These are phyloP conservation scores for Cyclopterus lumpus DNA, from an alignment of 2,797 vertebrate species.

Conservation along the genomic window DNA sequence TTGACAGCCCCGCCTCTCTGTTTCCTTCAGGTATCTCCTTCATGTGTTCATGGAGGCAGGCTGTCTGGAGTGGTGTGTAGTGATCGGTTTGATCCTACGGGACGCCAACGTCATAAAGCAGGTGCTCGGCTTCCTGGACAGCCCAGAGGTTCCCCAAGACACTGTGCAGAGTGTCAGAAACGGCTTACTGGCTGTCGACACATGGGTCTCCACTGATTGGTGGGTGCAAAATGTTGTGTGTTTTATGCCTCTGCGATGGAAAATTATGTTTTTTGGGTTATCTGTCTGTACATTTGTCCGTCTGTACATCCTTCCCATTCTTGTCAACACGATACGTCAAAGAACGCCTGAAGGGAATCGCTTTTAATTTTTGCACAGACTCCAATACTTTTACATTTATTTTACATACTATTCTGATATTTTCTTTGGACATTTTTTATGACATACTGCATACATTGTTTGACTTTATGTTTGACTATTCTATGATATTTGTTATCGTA, in stretches of 20 bases:
- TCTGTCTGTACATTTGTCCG: too few species aligned
- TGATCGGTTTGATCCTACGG: slow-evolving; percentile 94
- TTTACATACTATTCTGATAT: not conserved
- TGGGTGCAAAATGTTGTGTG: slow-evolving; percentile 68
- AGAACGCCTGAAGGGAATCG: too few species aligned
- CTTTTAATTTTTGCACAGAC: too few species aligned
- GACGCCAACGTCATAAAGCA: slow-evolving; percentile 92
- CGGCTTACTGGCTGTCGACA: slow-evolving; percentile 90
- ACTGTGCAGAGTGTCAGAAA: slow-evolving; percentile 89
- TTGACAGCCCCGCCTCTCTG: not conserved
- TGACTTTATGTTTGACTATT: too few species aligned
- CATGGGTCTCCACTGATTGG: slow-evolving; percentile 95
- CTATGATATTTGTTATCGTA: too few species aligned
- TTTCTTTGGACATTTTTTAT: not conserved
- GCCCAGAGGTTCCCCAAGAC: slow-evolving; percentile 89
- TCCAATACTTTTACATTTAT: not conserved
- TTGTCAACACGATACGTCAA: too few species aligned
- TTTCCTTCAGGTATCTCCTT: slow-evolving; percentile 89
- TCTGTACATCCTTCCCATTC: too few species aligned
- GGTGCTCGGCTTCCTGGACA: slow-evolving; percentile 90
- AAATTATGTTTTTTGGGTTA: not conserved
- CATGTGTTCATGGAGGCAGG: slow-evolving; percentile 98
- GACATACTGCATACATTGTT: too few species aligned
- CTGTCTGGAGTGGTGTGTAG: slow-evolving; percentile 96
- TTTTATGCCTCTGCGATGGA: not conserved